Base-by-base conservation (phyloP, 2,113 vertebrate genomes). In the Hiodon tergisus region DNA sequence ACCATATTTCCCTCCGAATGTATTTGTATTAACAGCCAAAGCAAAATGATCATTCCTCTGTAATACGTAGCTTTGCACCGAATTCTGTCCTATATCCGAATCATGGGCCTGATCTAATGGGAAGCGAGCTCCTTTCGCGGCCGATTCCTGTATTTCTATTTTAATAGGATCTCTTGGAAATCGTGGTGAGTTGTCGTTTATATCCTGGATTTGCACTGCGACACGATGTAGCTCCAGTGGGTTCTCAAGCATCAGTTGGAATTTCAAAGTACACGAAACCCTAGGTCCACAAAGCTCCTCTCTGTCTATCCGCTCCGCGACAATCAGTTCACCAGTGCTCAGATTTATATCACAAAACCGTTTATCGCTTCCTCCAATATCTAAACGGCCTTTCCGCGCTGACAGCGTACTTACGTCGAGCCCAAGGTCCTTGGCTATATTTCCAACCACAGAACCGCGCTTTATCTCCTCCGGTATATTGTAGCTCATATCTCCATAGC, bases 181-280 rank as follows among this genome's bases (percentile, higher is more conserved):
- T 31, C 31, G 31, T 31, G 31, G 31, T 31, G 31, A 31, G 31
- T 31, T 31, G 2, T 31, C 31, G 31, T 31, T 31, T 58, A 67
- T 81, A 83, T 1, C 50, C 5, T 2, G 0, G 0, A 69, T 6
- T 4, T 77, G 55, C 10, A 57, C 54, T 10, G 10, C 54, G 10
- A 57, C 54, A 10, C 54, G 54, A 10, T 2, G 54, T 57, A 57
- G 54, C 54, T 57, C 54, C 10, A 57, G 59, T 14, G 59, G 59
- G 4, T 73, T 83, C 63, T 81, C 78, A 4, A 81, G 53, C 0
- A 83, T 75, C 6, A 83, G 72, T 53, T 83, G 80, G 52, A 75
- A 83, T 75, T 72, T 78, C 13, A 80, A 17, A 31, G 52, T 3
- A 50, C 82, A 83, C 0, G 75, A 55, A 0, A 52, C n/a, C n/a